phyloP scores from a whole-genome alignment of 2,797 vertebrate species.

The Hoplostethus atlanticus region DNA sequence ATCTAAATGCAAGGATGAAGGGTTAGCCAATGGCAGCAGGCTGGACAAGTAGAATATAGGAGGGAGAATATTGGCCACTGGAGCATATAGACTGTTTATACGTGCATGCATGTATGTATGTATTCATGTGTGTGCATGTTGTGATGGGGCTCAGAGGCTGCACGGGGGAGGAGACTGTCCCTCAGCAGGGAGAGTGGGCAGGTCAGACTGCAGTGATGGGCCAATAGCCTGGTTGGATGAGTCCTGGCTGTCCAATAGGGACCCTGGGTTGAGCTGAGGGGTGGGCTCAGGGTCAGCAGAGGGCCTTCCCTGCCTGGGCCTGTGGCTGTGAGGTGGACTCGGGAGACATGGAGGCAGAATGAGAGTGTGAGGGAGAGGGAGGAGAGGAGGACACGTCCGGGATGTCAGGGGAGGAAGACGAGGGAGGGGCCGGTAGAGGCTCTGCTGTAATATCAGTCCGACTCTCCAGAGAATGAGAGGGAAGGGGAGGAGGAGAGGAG shows the following conservation, averaged over 20 bases:
- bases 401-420: slow-evolving; percentile 30
- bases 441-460: slow-evolving; percentile 13
- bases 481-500: slow-evolving; percentile 15
- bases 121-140: slow-evolving; percentile 12
- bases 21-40: slow-evolving; percentile 12
- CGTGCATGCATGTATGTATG: slow-evolving; percentile 47
- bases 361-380: slow-evolving; percentile 4
- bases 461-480: slow-evolving; percentile 33
- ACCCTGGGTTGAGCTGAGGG: slow-evolving; percentile 18
- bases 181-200: slow-evolving; percentile 17
- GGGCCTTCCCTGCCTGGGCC: slow-evolving; percentile 13
- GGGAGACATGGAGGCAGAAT: slow-evolving; percentile 2
- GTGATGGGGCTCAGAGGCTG: slow-evolving; percentile 51
- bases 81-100: slow-evolving; percentile 30
- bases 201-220: slow-evolving; percentile 32
- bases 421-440: slow-evolving; percentile 13
- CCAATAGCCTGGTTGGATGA: slow-evolving; percentile 7
- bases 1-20: slow-evolving; percentile 21
- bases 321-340: slow-evolving; percentile 27
- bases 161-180: slow-evolving; percentile 28
- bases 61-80: slow-evolving; percentile 20
- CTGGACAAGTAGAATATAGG: slow-evolving; percentile 39
- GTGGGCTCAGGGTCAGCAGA: slow-evolving; percentile 24
- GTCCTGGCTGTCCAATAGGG: slow-evolving; percentile 17
- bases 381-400: slow-evolving; percentile 10